Evolutionary conservation across 2,797 vertebrate species (phyloP), one percentile per base, ranked within the genome.

Genomic region (Sebastes wilsoni): DNA sequence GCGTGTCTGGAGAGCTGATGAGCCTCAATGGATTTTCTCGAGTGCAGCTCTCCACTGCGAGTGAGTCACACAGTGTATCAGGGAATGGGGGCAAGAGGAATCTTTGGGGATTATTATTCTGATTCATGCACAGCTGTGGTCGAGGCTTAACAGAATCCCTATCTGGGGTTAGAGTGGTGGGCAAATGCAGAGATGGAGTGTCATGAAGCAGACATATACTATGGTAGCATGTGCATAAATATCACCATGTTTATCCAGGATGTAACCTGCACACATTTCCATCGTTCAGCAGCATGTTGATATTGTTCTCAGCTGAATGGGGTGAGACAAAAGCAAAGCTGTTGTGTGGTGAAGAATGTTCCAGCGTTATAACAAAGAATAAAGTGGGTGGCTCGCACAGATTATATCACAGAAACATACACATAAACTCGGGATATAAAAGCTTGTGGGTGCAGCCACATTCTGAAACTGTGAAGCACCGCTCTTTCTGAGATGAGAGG

Each of bases 91-190:
- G 83, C 87, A 92, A 91, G 76, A 79, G 65, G 81, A 91, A 87
- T 93, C 73, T 91, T 90, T 83, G 69, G 91, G 87, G 93, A 93
- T 93, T 92, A 91, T 91, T 89, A 89, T 91, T 92, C 87, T 90
- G 89, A 91, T 91, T 93, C 85, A 92, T 87, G 88, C 90, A 91
- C 92, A 94, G 92, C 87, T 94, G 93, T 82, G 75, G 81, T 89
- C 88, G 38, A 72, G 77, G 88, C 80, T 95, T 92, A 94, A 78
- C 87, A 82, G 77, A 93, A 90, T 92, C 86, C 83, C 71, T 54
- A 49, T 84, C 75, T 82, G 60, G 75, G 75, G 79, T 81, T 73
- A 72, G 36, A 77, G 66, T 4, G 18, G 62, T 68, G 49, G 64
- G 60, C 60, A 66, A 78, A 84, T 34, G 73, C 66, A 75, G 66